Evolutionary conservation across 2,888 invertebrate species (phyloP).

Genomic region (Limnephilus rhombicus): DNA sequence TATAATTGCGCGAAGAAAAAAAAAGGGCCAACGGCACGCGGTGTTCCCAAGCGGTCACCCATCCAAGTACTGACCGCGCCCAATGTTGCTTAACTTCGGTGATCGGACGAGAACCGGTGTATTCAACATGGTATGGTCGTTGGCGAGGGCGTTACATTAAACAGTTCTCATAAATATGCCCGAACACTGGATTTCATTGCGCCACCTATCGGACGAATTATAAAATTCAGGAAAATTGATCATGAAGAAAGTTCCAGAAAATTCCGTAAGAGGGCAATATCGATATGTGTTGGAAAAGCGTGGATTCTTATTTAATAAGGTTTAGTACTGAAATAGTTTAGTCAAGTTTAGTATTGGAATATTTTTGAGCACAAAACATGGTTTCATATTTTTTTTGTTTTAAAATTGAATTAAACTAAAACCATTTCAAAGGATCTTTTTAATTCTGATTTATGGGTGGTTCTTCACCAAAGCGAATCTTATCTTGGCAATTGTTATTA

Average conservation of each 20-base stretch:
- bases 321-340: too few relatives aligned
- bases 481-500: too few relatives aligned
- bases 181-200: neutral
- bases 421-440: too few relatives aligned
- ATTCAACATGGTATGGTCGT: conserved; percentile 67
- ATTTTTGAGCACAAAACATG: too few relatives aligned
- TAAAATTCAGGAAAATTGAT: neutral
- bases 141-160: neutral
- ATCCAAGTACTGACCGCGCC: conserved; percentile 65
- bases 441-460: too few relatives aligned
- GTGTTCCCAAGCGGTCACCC: conserved; percentile 66
- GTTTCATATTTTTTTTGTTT: too few relatives aligned
- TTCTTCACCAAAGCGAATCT: too few relatives aligned
- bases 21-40: conserved; percentile 62
- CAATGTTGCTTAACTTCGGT: conserved; percentile 68
- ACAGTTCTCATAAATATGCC: too few relatives aligned
- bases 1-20: neutral
- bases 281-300: neutral
- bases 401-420: too few relatives aligned
- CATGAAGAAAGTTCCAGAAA: neutral
- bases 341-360: too few relatives aligned
- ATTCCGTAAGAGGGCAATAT: neutral
- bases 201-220: neutral
- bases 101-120: conserved; percentile 68
- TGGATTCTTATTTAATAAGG: neutral